Base-by-base conservation (phyloP, 2,797 vertebrate species). In the Sebastes trivittatus region DNA sequence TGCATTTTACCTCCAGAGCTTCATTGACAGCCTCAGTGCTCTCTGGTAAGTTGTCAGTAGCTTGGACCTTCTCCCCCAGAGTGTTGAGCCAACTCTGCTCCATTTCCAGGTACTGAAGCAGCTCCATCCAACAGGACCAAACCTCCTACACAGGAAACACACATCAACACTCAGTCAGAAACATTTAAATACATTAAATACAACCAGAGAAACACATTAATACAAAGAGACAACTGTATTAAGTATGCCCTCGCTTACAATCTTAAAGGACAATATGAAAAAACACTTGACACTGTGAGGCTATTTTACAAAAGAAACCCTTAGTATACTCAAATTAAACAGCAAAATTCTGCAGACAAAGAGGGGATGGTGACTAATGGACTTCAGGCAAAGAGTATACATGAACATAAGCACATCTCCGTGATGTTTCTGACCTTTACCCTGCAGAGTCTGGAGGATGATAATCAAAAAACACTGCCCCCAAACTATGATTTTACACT, bases 101-200 rank as follows among this genome's bases (percentile, higher is more conserved):
- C 86, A 97, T 92, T 63, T 99, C 97, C 92, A 99, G 89, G 86
- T 98, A 99, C 75, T 99, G 98, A 61, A 99, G 96, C 67, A 99
- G 90, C 87, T 99, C 98, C 78, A 98, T 97, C 98, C 98, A 99
- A 77, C 98, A 99, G 9, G 98, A 99, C 98, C 98, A 99, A 7
- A 99, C 98, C 94, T 99, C 98, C 98, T 99, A 80, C 6, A 63
- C 42, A 62, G 30, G 1, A 32, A 30, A 76, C 14, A 65, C 22
- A 77, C 36, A 69, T 4, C 79, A 4, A 52, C 29, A 66, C 30
- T 59, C 7, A 63, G 11, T 69, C 30, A 83, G 11, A 81, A 42
- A 59, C n/a, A 63, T 25, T 69, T 27, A 60, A 65, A 56, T 29
- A 66, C 7, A 72, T 62, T 7, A 49, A 16, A 55, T 29, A 18